Base-by-base conservation (phyloP, 2,888 invertebrate species). In the Acleris literana region DNA sequence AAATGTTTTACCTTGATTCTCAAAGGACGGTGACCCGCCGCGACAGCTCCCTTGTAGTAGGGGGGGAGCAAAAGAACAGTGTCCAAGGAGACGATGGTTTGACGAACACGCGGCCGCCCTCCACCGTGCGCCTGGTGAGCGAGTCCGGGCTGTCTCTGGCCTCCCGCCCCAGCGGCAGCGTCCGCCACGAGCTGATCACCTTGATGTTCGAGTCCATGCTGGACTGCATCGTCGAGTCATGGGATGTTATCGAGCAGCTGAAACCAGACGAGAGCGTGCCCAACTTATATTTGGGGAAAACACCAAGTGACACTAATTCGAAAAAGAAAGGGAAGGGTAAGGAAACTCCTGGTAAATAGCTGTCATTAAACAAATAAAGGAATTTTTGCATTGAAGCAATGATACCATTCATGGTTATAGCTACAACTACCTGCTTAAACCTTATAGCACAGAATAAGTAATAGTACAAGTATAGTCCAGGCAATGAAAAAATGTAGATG, bases 171-270 rank as follows among this genome's bases (percentile, higher is more conserved):
- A 84, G 72, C 44, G 85, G 85, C 5, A 78, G 86, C 2, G 82
- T 87, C 1, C 82, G 81, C 68, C 86, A 79, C 61, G 90, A 91
- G 77, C 70, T 91, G 44, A 79, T 91, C 7, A 83, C 86, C 16
- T 70, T 82, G 72, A 75, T 92, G 67, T 92, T 89, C 69, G 87
- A 90, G 61, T 84, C 90, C 2, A 92, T 92, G 91, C 72, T 92
- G 2, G 80, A 80, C 22, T 74, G 72, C 69, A 88, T 92, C 43
- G 83, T 92, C 13, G 80, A 85, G 22, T 86, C 88, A 9, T 92
- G 92, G 92, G 82, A 86, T 39, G 75, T 80, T 0, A 86, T 88
- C 54, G 68, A 66, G 29, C 73, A 75, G 44, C 74, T 56, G 5
- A 86, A 83, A 68, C 68, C 46, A 4, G 84, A 81, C n/a, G 80